Conservation (phyloP, 2,888 invertebrate species). For the Bellardia pandia region DNA sequence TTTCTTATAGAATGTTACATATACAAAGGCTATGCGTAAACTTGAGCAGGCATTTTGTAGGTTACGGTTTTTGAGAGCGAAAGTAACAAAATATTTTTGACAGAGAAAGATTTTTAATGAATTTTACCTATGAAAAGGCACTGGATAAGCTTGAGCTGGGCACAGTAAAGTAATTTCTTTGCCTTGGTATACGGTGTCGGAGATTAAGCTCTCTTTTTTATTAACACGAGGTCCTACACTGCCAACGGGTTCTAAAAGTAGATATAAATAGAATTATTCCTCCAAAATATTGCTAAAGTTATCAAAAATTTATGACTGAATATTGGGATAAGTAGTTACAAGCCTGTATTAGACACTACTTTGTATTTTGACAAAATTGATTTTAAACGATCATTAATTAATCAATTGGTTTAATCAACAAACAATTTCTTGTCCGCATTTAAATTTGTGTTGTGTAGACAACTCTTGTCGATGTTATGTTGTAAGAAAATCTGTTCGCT, state of each 20-base stretch:
- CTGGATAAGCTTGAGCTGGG: constrained; percentile 90
- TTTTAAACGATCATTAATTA: too few species aligned
- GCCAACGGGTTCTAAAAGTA: constrained; percentile 85
- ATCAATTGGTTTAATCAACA: too few species aligned
- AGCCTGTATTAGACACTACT: too few species aligned
- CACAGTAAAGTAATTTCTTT: constrained; percentile 88
- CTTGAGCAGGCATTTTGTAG: constrained; percentile 87
- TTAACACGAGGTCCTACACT: constrained; percentile 87
- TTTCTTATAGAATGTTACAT: constrained; percentile 85
- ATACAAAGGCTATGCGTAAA: constrained; percentile 88
- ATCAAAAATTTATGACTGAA: constrained; percentile 37
- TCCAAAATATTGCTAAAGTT: background rate
- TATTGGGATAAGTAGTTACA: constrained; percentile 61
- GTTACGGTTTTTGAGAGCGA: too few species aligned
- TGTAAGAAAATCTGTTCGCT: too few species aligned
- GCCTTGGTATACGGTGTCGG: constrained; percentile 84
- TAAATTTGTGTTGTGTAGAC: too few species aligned
- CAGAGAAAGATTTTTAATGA: background rate
- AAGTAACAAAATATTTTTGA: too few species aligned
- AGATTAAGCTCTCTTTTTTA: constrained; percentile 86
- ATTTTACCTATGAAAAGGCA: constrained; percentile 88
- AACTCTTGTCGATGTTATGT: too few species aligned
- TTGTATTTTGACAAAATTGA: too few species aligned
- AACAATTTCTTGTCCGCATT: too few species aligned
- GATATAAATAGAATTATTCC: background rate